These are phyloP conservation scores for Triplophysa bombifrons DNA, from an alignment of 2,797 vertebrate species.

Conservation along the genomic window DNA sequence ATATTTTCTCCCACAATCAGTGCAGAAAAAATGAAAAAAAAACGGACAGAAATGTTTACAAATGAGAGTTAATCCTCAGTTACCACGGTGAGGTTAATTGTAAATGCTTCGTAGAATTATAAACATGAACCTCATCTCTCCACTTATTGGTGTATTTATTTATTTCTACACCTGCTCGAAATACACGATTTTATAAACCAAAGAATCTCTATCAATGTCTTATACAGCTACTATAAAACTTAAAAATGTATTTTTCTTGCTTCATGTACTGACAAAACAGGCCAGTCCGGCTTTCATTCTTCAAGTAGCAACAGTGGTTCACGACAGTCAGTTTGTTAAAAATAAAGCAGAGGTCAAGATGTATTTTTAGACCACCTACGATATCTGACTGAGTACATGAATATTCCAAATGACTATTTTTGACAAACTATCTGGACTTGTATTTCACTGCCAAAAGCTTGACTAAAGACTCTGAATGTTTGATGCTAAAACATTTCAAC, in stretches of 20 bases:
- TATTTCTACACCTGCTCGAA: neutral
- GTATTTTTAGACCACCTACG: neutral
- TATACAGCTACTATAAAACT: neutral
- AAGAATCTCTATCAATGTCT: neutral
- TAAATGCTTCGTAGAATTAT: neutral
- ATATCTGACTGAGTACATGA: neutral
- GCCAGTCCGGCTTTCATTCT: neutral
- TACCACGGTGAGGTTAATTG: neutral
- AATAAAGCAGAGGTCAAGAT: neutral
- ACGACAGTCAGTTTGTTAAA: neutral
- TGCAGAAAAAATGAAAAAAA: neutral
- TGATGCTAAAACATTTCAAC: constrained; percentile 8
- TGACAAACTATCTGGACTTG: constrained; percentile 10
- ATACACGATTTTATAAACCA: neutral
- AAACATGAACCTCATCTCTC: neutral
- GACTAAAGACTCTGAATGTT: constrained; percentile 8
- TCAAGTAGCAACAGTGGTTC: neutral
- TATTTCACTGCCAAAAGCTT: constrained; percentile 1
- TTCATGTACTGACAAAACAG: neutral
- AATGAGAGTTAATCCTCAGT: neutral
- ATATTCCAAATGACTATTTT: neutral
- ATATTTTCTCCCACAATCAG: neutral
- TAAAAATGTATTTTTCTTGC: neutral
- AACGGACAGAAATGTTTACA: neutral
- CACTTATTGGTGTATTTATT: neutral